Base-by-base conservation (phyloP, 2,113 vertebrate species). In the Cyprinodon tularosa region DNA sequence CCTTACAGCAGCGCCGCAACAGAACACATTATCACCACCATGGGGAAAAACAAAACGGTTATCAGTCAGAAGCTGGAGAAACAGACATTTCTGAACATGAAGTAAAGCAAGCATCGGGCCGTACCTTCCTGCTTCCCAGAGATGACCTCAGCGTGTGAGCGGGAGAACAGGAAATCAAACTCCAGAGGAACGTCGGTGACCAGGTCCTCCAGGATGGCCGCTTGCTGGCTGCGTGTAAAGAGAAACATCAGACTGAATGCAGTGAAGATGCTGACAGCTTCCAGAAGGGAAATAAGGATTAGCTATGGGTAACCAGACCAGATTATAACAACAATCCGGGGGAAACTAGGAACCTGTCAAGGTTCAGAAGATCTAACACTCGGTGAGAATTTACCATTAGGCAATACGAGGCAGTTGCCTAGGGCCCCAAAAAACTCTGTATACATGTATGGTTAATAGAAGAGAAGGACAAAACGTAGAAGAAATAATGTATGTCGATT, bases 51-150 rank as follows among this genome's bases (percentile, higher is more conserved):
- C n/a, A 37, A 61, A 0, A 8, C 57, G 47, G 63, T 36, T n/a
- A n/a, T 20, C 20, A 13, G 50, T 74, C 53, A 69, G 74, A 73
- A 29, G 29, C 29, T 29, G 29, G 29, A 29, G 29, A 29, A 29
- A 29, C 29, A 29, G 1, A 29, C 29, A 29, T 29, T 29, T 29
- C 29, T 29, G 29, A 29, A 29, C 29, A 29, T 29, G 29, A 29
- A 29, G 29, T 29, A 29, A 29, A 37, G 40, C 3, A n/a, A 48
- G 17, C 60, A 6, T 12, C 12, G 13, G 3, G n/a, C 59, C 95
- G 78, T 84, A 98, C 98, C 98, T 94, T 99, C 98, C 83, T 99
- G 98, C 63, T 99, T 99, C 53, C 97, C 98, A 3, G 98, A 99
- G 90, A 99, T 99, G 59, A 99, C 97, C 89, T 99, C 98, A 0